phyloP scores from a whole-genome alignment of 1,140 invertebrate species.

The Megathymus violae region DNA sequence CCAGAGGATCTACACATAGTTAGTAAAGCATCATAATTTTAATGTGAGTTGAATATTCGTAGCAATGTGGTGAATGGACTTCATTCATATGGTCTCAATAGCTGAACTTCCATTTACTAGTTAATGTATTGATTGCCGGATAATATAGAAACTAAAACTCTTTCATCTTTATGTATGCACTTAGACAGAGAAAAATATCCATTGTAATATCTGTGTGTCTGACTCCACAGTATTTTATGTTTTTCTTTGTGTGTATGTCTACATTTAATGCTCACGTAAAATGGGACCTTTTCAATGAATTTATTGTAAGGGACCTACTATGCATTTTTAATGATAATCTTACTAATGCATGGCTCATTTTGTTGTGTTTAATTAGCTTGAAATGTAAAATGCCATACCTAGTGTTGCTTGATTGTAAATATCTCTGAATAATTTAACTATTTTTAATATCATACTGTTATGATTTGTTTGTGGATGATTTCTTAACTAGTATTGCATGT shows the following conservation, averaged over 20 bases:
- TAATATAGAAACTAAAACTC: constrained; percentile 16
- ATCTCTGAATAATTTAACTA: no score
- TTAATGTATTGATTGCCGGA: background rate
- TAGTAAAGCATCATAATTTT: constrained; percentile 45
- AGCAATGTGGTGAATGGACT: constrained; percentile 42
- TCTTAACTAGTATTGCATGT: no score
- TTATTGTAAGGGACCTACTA: no score
- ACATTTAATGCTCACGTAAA: background rate
- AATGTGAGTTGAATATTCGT: constrained; percentile 59
- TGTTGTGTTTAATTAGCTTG: no score
- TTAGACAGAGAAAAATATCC: background rate
- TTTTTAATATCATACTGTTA: no score
- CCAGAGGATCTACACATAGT: constrained; percentile 39
- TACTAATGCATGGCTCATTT: no score
- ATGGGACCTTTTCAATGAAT: no score
- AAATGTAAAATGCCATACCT: no score
- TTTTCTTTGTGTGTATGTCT: background rate
- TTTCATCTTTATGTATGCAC: constrained; percentile 3
- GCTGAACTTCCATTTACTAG: constrained; percentile 6
- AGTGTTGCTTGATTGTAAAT: no score
- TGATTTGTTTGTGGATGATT: no score
- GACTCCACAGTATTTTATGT: background rate
- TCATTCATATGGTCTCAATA: constrained; percentile 41
- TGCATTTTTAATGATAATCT: no score
- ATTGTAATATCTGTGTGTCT: background rate